Percentiles rank a stretch among this genome's conserved stretches.
Evolutionary conservation across 1,140 invertebrate genomes (phyloP).

Genomic region (Drosophila seguyi): DNA sequence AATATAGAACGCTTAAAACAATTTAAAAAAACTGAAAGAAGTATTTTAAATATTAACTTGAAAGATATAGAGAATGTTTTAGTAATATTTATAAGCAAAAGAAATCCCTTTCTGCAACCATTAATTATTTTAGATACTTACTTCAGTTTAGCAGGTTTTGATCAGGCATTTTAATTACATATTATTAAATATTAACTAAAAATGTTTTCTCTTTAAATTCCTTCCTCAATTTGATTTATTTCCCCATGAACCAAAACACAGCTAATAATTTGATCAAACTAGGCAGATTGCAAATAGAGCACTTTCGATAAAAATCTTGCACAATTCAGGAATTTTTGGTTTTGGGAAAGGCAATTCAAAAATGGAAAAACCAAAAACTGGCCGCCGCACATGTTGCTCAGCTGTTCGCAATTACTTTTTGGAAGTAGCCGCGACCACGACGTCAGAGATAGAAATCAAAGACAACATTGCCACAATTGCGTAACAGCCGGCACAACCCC

Average conservation of each 20-base stretch:
- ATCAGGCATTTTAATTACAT: no score
- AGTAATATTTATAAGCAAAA: no score
- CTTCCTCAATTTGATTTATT: conserved; percentile 1
- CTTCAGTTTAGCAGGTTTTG: no score
- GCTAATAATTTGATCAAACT: conserved; percentile 8
- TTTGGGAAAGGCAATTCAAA: conserved; percentile 36
- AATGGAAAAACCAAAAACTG: conserved; percentile 43
- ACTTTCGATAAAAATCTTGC: conserved; percentile 20
- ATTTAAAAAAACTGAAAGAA: neutral
- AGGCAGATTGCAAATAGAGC: conserved; percentile 25
- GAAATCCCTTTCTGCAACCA: no score
- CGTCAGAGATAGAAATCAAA: conserved; percentile 64
- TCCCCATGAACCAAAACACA: neutral
- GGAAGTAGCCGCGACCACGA: conserved; percentile 31
- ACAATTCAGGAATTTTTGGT: conserved; percentile 25
- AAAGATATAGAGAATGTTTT: no score
- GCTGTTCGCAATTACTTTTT: conserved; percentile 76
- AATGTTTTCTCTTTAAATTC: neutral
- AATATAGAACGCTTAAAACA: neutral
- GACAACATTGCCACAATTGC: conserved; percentile 67
- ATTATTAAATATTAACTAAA: neutral
- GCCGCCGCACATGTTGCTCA: conserved; percentile 71
- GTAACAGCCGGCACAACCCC: conserved; percentile 37
- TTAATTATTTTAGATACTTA: no score
- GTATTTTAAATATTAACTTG: no score